Conservation (phyloP, 2,113 vertebrate species). For the Rhipidura dahli region DNA sequence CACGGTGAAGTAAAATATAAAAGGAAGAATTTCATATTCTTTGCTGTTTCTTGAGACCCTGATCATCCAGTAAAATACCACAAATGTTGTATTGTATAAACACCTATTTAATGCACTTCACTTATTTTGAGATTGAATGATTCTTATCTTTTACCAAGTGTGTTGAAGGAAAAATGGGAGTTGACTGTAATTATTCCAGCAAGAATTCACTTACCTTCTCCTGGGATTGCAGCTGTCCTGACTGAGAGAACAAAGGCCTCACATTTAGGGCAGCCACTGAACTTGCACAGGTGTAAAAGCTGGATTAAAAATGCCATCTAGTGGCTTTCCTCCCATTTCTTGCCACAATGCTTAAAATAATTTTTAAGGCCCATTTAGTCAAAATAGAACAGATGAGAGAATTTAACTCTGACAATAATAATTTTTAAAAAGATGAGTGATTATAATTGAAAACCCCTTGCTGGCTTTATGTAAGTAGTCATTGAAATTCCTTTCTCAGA, state of each 20-base stretch:
- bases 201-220: neutral
- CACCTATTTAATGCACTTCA: neutral
- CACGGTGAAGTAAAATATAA: neutral
- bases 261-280: fast-evolving
- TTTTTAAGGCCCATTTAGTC: neutral
- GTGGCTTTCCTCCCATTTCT: neutral
- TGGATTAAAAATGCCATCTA: conserved; percentile 14
- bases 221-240: neutral
- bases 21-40: neutral
- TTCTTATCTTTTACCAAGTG: neutral
- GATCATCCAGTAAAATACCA: neutral
- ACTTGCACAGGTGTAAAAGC: neutral
- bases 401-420: neutral
- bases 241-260: neutral
- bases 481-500: neutral
- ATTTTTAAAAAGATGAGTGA: neutral
- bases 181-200: neutral
- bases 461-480: neutral
- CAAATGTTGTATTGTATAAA: neutral
- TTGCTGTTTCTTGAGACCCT: neutral
- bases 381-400: neutral
- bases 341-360: neutral
- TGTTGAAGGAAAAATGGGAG: neutral
- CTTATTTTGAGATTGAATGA: neutral
- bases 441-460: neutral